These are phyloP conservation scores for Pseudorhiza aurosa DNA, from an alignment of 30 jellyfish, hydroid and myxozoan species.

Conservation along the genomic window DNA sequence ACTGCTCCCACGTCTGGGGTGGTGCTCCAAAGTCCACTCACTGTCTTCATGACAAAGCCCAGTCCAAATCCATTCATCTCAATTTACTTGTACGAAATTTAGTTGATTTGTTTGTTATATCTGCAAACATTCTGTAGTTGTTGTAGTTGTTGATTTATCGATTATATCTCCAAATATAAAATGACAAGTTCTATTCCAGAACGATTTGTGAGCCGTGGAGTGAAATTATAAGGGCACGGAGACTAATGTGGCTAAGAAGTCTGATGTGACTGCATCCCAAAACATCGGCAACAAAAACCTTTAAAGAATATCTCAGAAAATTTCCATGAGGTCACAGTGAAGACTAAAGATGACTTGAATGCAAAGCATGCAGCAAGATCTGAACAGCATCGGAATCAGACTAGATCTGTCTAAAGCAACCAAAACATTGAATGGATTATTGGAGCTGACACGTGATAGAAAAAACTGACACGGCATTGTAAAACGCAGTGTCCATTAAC, in stretches of 20 bases:
- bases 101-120: too few species aligned
- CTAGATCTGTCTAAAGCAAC: constrained; percentile 43
- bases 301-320: neutral
- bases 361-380: constrained; percentile 44
- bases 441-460: constrained; percentile 33
- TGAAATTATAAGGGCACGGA: neutral
- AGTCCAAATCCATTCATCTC: too few species aligned
- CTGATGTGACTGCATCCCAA: constrained; percentile 11
- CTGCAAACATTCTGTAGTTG: too few species aligned
- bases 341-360: constrained; percentile 14
- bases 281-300: neutral
- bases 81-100: too few species aligned
- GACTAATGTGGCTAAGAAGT: constrained; percentile 1
- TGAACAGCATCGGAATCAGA: constrained; percentile 40
- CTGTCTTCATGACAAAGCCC: too few species aligned
- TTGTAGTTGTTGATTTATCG: too few species aligned
- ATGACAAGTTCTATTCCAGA: constrained; percentile 11
- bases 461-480: constrained; percentile 42
- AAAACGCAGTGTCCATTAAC: constrained; percentile 26
- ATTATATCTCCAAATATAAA: too few species aligned
- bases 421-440: constrained; percentile 22
- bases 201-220: constrained; percentile 3
- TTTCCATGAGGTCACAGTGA: neutral
- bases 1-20: too few species aligned
- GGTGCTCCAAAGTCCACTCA: too few species aligned